phyloP scores from a whole-genome alignment of 2,113 vertebrate species.

The Sitta europaea region DNA sequence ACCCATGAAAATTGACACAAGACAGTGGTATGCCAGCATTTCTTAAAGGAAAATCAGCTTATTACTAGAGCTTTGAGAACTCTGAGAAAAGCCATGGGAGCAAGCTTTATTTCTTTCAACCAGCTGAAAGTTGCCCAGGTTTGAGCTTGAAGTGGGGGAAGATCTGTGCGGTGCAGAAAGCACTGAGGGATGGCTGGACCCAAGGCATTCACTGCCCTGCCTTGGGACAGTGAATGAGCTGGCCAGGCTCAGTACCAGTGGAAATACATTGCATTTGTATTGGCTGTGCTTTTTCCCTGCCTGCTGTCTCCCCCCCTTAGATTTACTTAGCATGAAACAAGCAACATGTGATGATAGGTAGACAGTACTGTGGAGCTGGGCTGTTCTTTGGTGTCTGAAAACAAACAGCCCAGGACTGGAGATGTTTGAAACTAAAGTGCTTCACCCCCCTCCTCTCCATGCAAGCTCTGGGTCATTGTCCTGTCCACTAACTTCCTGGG shows the following conservation, averaged over 20 bases:
- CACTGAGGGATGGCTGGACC: not conserved
- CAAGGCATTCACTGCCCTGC: not conserved
- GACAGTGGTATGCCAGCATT: not conserved
- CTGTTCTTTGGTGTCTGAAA: not conserved
- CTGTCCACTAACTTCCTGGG: not conserved
- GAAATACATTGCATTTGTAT: not conserved
- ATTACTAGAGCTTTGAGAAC: slow-evolving; percentile 10
- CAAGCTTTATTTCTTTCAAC: slow-evolving; percentile 19
- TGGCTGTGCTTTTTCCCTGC: not conserved
- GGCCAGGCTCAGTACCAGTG: not conserved
- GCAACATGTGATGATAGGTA: not conserved
- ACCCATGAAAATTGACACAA: slow-evolving; percentile 61
- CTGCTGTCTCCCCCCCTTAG: not conserved
- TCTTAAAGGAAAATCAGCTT: slow-evolving; percentile 4
- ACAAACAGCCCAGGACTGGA: not conserved
- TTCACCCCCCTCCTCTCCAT: accelerated
- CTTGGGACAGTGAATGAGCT: not conserved
- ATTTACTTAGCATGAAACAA: not conserved
- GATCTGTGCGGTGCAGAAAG: not conserved
- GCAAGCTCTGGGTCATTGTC: not conserved
- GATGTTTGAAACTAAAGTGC: not conserved
- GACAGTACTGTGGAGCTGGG: not conserved
- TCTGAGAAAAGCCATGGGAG: not conserved
- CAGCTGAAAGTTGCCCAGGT: not conserved
- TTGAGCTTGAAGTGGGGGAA: not conserved